Base-by-base conservation (phyloP, 1,140 invertebrate genomes). In the Drosophila ogumai region DNA sequence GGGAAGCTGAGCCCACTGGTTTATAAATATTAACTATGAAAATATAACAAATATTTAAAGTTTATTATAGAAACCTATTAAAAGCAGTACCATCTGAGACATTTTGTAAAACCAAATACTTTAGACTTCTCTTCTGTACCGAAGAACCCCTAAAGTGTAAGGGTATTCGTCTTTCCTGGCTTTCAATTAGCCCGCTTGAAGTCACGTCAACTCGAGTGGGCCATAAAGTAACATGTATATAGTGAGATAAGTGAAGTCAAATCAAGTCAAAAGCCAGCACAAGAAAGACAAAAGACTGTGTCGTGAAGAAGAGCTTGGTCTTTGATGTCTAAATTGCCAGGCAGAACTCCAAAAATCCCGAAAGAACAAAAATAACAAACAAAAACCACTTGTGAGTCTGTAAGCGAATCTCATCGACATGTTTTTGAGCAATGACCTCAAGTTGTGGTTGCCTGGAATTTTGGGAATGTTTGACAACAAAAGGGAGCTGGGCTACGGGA, bases 381-480 rank as follows among this genome's bases (percentile, higher is more conserved):
- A 34, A 36, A 25, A 47, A 13, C 7, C 22, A 44, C n/a, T 25
- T n/a, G 10, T 17, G 40, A 36, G 34, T 55, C 32, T 46, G 31
- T 46, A 43, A 47, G 38, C 55, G 38, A 38, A 65, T 41, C 56
- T 58, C 25, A 52, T 31, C 38, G 60, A 56, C 75, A 57, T 67
- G 57, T 57, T 69, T 66, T 73, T 79, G 67, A 84, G 69, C 66
- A 79, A 88, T 77, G 80, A 88, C 79, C 84, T 80, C 75, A 71
- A 49, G 63, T 54, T 52, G 54, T 64, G 50, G 47, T 38, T 61
- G 46, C 52, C 28, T 31, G 41, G 59, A 65, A 57, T 69, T 65
- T 65, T 34, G 9, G 19, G 49, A 55, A 52, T 52, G 17, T 19
- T 19, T 13, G 3, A 17, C 22, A 22, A 71, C 64, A 56, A 71